Evolutionary conservation across 2,113 vertebrate species (phyloP).

Genomic region (Rhinopomastus cyanomelas): DNA sequence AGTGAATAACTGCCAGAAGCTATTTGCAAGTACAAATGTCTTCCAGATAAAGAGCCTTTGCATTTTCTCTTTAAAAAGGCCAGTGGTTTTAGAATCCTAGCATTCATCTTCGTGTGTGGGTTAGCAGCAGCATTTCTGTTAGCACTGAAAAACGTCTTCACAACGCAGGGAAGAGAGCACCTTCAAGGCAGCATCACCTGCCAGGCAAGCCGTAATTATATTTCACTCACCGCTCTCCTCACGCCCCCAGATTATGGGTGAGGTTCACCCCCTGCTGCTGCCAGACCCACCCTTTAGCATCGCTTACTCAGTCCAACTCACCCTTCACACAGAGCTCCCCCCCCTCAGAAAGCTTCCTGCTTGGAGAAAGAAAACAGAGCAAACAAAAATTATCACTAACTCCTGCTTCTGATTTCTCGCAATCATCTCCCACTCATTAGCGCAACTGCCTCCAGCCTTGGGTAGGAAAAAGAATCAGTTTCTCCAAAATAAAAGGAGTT

Average conservation of each 20-base stretch:
- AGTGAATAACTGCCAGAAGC: neutral
- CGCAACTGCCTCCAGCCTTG: neutral
- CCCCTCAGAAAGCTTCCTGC: neutral
- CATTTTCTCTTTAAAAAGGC: neutral
- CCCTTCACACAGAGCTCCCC: neutral
- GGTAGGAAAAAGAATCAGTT: neutral
- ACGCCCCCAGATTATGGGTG: conserved; percentile 30
- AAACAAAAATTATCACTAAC: neutral
- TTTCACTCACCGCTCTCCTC: conserved; percentile 37
- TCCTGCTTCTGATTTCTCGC: neutral
- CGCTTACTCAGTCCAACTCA: neutral
- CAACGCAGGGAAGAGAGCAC: conserved; percentile 54
- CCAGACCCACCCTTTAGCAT: neutral
- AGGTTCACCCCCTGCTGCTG: conserved; percentile 28
- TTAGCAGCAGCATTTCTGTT: conserved; percentile 63
- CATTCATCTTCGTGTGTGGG: conserved; percentile 12
- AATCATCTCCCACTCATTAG: conserved; percentile 3
- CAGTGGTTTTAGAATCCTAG: neutral
- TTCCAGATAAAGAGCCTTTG: neutral
- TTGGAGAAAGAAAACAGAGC: neutral
- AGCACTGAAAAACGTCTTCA: conserved; percentile 53
- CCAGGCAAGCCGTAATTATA: conserved; percentile 69
- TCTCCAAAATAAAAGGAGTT: neutral
- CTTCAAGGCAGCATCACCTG: conserved; percentile 42
- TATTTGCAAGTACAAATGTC: neutral